Conservation (phyloP, 2,888 invertebrate genomes). For the Drosophila lutescens region DNA sequence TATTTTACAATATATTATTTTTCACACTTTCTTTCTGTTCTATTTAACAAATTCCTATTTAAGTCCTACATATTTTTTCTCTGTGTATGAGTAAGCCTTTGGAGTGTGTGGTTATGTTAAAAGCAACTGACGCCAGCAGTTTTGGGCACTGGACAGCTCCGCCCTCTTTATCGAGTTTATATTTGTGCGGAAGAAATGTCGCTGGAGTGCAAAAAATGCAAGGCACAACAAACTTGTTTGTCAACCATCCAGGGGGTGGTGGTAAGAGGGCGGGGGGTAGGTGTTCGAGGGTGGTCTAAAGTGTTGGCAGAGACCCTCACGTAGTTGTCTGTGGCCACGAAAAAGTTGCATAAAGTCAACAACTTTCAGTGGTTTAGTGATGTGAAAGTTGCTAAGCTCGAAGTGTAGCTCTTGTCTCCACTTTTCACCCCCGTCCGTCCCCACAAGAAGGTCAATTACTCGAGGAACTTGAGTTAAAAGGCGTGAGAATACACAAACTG, state of each 20-base stretch:
- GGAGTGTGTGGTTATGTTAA: slow-evolving; percentile 54
- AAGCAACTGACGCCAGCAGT: slow-evolving; percentile 78
- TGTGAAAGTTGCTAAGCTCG: slow-evolving; percentile 74
- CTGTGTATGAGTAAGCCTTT: slow-evolving; percentile 43
- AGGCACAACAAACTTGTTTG: slow-evolving; percentile 76
- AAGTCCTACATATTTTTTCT: neutral
- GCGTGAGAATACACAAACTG: slow-evolving; percentile 46
- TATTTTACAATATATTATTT: too few species aligned
- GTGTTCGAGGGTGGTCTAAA: slow-evolving; percentile 14
- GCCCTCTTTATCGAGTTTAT: slow-evolving; percentile 66
- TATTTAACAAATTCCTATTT: too few species aligned
- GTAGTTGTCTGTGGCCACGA: slow-evolving; percentile 77
- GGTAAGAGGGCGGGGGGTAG: neutral
- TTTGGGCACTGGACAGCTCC: slow-evolving; percentile 40
- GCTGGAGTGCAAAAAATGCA: slow-evolving; percentile 71
- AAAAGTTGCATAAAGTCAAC: slow-evolving; percentile 79
- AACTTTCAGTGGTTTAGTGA: slow-evolving; percentile 77
- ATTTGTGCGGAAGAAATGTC: slow-evolving; percentile 71
- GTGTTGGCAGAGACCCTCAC: slow-evolving; percentile 50
- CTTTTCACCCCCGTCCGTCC: slow-evolving; percentile 16
- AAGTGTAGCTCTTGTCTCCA: slow-evolving; percentile 28
- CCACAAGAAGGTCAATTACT: slow-evolving; percentile 70
- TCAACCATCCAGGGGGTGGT: slow-evolving; percentile 43
- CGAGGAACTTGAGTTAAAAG: slow-evolving; percentile 56
- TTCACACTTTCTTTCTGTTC: too few species aligned